These are phyloP conservation scores for Montipora capitata DNA, from an alignment of 92 coral and sea anemone species.

Conservation along the genomic window DNA sequence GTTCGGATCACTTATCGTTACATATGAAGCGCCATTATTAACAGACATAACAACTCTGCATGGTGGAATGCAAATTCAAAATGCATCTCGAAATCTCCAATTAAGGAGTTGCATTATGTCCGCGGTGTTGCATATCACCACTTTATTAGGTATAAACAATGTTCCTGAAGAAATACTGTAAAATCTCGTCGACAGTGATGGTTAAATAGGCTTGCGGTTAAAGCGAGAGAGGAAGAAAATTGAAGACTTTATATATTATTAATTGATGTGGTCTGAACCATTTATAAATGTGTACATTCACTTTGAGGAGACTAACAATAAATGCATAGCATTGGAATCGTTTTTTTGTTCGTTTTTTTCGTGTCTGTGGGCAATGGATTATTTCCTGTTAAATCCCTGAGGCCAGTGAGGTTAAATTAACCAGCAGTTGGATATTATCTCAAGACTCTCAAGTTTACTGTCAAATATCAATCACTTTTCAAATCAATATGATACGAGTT, in stretches of 20 bases:
- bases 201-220: neutral
- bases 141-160: conserved; percentile 3
- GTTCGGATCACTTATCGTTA: conserved; percentile 97
- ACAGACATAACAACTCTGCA: conserved; percentile 1
- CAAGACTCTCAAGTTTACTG: no score
- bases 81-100: neutral
- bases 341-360: conserved; percentile 12
- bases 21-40: conserved; percentile 99
- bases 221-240: conserved; percentile 6
- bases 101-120: neutral
- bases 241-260: conserved; percentile 1
- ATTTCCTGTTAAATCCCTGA: neutral
- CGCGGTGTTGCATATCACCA: neutral
- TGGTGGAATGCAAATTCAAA: neutral
- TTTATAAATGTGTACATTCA: conserved; percentile 36
- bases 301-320: conserved; percentile 17
- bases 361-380: neutral
- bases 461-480: no score
- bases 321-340: conserved; percentile 35
- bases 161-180: neutral
- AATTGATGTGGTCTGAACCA: conserved; percentile 31
- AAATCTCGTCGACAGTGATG: neutral
- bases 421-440: no score
- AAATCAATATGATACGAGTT: no score
- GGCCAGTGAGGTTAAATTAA: neutral